Conservation (phyloP, 1,140 invertebrate species). For the Ips typographus region DNA sequence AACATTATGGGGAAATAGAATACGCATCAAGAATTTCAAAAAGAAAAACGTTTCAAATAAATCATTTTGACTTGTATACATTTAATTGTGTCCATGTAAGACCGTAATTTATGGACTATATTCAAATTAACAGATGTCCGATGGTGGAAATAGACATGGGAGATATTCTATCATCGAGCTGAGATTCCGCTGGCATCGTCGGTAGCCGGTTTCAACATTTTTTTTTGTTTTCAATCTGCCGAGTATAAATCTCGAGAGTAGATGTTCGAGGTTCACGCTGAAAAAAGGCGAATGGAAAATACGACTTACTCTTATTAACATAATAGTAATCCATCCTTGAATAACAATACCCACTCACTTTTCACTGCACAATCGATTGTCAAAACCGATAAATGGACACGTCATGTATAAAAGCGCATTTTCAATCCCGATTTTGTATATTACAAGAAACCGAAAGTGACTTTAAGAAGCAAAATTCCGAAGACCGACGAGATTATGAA, state of each 20-base stretch:
- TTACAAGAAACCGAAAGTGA: slow-evolving; percentile 27
- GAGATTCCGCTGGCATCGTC: slow-evolving; percentile 24
- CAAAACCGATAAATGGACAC: slow-evolving; percentile 28
- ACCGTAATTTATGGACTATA: slow-evolving; percentile 26
- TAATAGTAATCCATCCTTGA: slow-evolving; percentile 35
- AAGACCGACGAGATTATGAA: slow-evolving; percentile 14
- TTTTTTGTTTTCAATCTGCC: slow-evolving; percentile 13
- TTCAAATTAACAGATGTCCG: slow-evolving; percentile 30
- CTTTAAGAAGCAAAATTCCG: slow-evolving; percentile 24
- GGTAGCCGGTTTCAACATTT: slow-evolving; percentile 23
- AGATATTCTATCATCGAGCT: slow-evolving; percentile 30
- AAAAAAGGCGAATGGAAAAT: slow-evolving; percentile 31
- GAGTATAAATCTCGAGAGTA: slow-evolving; percentile 27
- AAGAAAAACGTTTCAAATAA: slow-evolving; percentile 8
- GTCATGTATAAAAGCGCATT: slow-evolving; percentile 28
- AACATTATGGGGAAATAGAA: too few species aligned
- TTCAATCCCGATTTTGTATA: slow-evolving; percentile 15
- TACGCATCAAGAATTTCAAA: background rate
- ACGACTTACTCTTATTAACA: slow-evolving; percentile 39
- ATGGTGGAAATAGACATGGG: slow-evolving; percentile 27
- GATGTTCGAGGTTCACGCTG: slow-evolving; percentile 12
- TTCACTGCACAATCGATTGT: slow-evolving; percentile 33
- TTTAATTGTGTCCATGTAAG: slow-evolving; percentile 28
- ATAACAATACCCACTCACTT: slow-evolving; percentile 33
- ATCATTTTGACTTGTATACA: slow-evolving; percentile 27